Evolutionary conservation across 2,113 vertebrate genomes (phyloP).

Genomic region (Sturnus vulgaris): DNA sequence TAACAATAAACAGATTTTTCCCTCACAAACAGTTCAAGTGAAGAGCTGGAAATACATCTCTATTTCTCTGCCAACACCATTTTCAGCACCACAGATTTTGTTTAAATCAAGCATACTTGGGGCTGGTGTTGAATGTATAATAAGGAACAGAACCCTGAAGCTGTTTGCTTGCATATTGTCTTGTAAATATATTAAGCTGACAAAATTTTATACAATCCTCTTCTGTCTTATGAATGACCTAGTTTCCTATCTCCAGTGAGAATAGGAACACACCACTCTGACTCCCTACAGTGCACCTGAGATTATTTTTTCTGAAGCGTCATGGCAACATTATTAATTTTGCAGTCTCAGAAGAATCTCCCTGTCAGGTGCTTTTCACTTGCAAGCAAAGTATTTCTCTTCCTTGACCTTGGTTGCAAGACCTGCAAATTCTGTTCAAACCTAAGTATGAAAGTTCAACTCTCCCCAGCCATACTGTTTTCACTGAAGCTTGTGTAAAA

Average conservation of each 20-base stretch:
- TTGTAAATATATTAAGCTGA: background rate
- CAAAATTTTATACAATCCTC: background rate
- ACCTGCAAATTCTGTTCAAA: background rate
- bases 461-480: background rate
- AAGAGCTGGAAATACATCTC: background rate
- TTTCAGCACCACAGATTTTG: background rate
- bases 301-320: background rate
- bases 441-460: background rate
- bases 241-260: background rate
- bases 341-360: background rate
- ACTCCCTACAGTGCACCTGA: background rate
- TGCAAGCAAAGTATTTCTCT: background rate
- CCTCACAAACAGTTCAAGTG: background rate
- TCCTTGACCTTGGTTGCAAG: accelerated
- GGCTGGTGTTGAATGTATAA: background rate
- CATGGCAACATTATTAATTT: background rate
- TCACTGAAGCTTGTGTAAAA: background rate
- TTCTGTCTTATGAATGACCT: background rate
- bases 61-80: background rate
- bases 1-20: background rate
- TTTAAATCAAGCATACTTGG: background rate
- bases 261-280: background rate
- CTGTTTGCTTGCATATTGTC: background rate
- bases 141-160: background rate
- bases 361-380: background rate